Evolutionary conservation across 2,797 vertebrate genomes (phyloP).

Genomic region (Eleutherodactylus coqui): DNA sequence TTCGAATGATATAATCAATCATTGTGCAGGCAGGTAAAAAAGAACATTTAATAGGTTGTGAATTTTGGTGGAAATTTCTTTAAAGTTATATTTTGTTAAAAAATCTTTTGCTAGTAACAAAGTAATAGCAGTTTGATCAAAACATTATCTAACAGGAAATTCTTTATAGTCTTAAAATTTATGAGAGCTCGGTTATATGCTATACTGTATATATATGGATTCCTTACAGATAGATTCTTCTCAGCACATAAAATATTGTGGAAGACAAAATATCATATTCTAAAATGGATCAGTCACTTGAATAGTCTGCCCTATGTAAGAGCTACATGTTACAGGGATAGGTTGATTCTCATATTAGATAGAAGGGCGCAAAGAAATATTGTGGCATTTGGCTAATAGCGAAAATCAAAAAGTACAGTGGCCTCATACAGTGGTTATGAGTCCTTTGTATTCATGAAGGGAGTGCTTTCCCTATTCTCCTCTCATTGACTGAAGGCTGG

Average conservation of each 20-base stretch:
- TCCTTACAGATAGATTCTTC: background rate
- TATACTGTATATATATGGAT: background rate
- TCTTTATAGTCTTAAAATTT: background rate
- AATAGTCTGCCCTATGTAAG: too few species aligned
- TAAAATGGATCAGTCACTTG: too few species aligned
- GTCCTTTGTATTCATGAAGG: too few species aligned
- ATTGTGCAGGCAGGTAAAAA: slow-evolving; percentile 34
- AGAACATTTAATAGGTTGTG: slow-evolving; percentile 19
- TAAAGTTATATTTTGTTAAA: slow-evolving; percentile 31
- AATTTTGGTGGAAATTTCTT: slow-evolving; percentile 38
- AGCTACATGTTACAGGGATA: too few species aligned
- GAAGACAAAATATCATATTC: background rate
- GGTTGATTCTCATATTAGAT: too few species aligned
- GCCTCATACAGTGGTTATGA: too few species aligned
- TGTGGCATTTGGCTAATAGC: too few species aligned
- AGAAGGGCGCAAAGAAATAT: too few species aligned
- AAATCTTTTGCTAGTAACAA: background rate
- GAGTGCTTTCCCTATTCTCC: too few species aligned
- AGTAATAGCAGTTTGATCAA: background rate
- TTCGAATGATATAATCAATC: slow-evolving; percentile 53
- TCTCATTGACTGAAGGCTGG: too few species aligned
- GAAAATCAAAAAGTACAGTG: too few species aligned
- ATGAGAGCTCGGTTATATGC: background rate
- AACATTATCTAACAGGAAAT: background rate
- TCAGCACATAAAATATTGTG: too few species aligned